Evolutionary conservation across 1,140 invertebrate species (phyloP).

Genomic region (Bursaphelenchus mucronatus): DNA sequence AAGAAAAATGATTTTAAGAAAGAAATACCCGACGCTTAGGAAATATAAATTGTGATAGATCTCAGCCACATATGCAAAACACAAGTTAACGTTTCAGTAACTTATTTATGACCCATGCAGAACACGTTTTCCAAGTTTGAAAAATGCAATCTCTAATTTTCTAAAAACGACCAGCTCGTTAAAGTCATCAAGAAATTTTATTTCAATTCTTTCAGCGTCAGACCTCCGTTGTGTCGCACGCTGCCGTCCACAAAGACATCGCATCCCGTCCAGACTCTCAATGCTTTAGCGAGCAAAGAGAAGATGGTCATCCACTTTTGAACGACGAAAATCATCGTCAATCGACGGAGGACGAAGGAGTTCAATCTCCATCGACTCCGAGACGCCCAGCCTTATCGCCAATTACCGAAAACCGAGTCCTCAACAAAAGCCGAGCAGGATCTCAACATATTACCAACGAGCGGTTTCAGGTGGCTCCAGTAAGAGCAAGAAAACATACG

Average conservation of each 20-base stretch:
- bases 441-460: conserved; percentile 41
- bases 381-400: conserved; percentile 41
- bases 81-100: too few species aligned
- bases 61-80: too few species aligned
- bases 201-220: conserved; percentile 4
- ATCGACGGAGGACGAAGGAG: conserved; percentile 13
- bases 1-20: too few species aligned
- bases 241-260: not conserved
- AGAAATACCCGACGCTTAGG: too few species aligned
- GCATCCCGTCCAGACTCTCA: conserved; percentile 19
- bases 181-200: too few species aligned
- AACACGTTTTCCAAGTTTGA: too few species aligned
- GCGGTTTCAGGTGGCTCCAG: conserved; percentile 17
- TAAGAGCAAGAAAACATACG: conserved; percentile 43
- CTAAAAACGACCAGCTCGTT: too few species aligned
- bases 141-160: too few species aligned
- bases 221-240: conserved; percentile 1
- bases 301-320: conserved; percentile 41
- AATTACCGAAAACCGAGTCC: conserved; percentile 35
- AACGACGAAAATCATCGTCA: conserved; percentile 21
- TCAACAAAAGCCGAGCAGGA: conserved; percentile 52
- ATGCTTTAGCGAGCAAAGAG: conserved; percentile 19
- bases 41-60: too few species aligned
- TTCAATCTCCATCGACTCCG: conserved; percentile 26
- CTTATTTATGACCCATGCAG: too few species aligned